Conservation (phyloP, 2,113 vertebrate species). For the Corydoras sp. region DNA sequence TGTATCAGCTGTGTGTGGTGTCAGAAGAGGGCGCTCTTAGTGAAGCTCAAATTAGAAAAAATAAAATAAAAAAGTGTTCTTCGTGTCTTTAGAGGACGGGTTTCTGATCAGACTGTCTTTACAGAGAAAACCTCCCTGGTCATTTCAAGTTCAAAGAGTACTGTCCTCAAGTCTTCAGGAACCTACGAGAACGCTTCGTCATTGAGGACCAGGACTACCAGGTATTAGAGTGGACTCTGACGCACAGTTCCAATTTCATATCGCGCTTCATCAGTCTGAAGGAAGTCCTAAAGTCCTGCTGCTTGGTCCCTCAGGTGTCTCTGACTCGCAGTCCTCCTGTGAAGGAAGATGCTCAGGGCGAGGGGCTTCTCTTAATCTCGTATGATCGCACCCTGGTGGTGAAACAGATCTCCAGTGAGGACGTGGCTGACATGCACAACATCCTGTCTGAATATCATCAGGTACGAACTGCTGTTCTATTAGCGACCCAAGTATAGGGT, state of each 20-base stretch:
- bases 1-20: no score
- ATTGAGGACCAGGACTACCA: conserved; percentile 90
- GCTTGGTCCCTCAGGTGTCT: conserved; percentile 64
- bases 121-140: conserved; percentile 87
- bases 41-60: no score
- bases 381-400: conserved; percentile 82
- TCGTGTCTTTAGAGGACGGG: no score
- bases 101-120: not conserved
- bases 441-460: conserved; percentile 93
- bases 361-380: conserved; percentile 76
- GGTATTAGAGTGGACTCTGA: conserved; percentile 43
- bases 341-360: conserved; percentile 69
- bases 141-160: conserved; percentile 61
- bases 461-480: conserved; percentile 52
- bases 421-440: conserved; percentile 85
- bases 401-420: conserved; percentile 90
- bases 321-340: conserved; percentile 77
- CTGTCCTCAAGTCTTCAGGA: conserved; percentile 90
- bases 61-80: no score
- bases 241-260: not conserved
- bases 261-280: no score
- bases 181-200: conserved; percentile 84
- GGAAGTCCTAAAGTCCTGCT: not conserved
- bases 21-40: no score
- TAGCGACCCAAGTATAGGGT: no score